Percentiles rank a stretch among this genome's conserved stretches.
Conservation (phyloP, 1,140 invertebrate genomes). For the Drosophila setifemur region DNA sequence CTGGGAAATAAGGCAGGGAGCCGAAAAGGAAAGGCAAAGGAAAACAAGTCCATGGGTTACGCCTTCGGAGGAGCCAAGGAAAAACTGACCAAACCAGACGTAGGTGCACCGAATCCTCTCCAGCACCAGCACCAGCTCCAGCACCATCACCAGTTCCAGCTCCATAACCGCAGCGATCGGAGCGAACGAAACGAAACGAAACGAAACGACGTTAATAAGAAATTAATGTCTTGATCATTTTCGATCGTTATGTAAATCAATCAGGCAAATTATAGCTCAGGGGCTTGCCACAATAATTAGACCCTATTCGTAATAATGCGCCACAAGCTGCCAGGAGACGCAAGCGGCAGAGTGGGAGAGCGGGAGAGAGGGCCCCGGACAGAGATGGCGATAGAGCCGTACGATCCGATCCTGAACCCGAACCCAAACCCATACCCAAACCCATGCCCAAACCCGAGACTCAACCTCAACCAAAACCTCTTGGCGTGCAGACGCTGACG, state of each 20-base stretch:
- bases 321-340: constrained; percentile 54
- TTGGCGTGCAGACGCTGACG: constrained; percentile 74
- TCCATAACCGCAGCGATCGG: too few relatives aligned
- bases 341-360: neutral
- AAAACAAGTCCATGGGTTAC: constrained; percentile 57
- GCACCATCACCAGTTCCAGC: too few relatives aligned
- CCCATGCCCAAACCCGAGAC: neutral
- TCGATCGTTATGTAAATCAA: constrained; percentile 83
- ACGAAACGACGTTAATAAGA: constrained; percentile 81
- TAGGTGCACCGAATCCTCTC: constrained; percentile 27
- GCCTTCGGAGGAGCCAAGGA: constrained; percentile 49
- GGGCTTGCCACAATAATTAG: constrained; percentile 82
- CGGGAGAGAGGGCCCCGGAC: constrained; percentile 7
- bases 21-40: constrained; percentile 10
- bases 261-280: constrained; percentile 82
- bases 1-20: constrained; percentile 1
- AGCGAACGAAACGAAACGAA: constrained; percentile 23
- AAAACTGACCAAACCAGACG: constrained; percentile 32
- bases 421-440: neutral
- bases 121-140: too few relatives aligned
- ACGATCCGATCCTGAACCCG: neutral
- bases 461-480: constrained; percentile 5
- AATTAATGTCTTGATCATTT: constrained; percentile 83
- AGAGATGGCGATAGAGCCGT: constrained; percentile 25
- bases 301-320: constrained; percentile 81